phyloP scores from a whole-genome alignment of 2,797 vertebrate genomes.

The Okamejei kenojei region DNA sequence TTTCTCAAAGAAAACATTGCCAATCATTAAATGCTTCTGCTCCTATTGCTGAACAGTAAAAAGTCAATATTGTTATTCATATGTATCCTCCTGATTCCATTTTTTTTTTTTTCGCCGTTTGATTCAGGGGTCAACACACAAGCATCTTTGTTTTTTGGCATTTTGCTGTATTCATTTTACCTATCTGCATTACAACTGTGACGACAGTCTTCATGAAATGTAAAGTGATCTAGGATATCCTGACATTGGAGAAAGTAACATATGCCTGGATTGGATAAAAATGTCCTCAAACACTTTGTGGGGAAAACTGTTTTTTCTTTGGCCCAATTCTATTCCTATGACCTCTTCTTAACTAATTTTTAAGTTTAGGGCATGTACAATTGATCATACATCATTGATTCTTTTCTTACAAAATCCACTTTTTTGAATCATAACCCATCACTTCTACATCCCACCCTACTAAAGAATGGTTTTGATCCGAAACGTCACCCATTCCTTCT shows the following conservation, averaged over 20 bases:
- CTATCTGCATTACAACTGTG: no score
- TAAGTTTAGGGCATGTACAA: background rate
- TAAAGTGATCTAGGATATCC: no score
- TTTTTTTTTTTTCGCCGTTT: no score
- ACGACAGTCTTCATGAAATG: no score
- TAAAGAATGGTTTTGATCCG: background rate
- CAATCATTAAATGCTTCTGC: background rate
- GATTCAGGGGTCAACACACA: no score
- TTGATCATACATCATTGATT: background rate
- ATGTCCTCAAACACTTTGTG: background rate
- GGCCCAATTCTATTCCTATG: background rate
- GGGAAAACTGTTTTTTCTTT: background rate
- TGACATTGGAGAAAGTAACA: no score
- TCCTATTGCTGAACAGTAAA: background rate
- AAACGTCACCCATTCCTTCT: no score
- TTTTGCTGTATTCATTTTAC: no score
- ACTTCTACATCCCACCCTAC: background rate
- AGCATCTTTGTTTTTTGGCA: no score
- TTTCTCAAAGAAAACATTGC: background rate
- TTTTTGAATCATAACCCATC: background rate
- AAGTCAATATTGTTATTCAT: background rate
- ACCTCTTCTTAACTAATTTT: background rate
- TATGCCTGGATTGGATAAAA: background rate
- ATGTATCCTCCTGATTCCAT: background rate
- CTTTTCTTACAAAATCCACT: background rate